A percentile compares a stretch with the other conserved stretches of the same genome.
Conservation (phyloP, 2,888 invertebrate genomes). For the Lacanobia wlatinum region DNA sequence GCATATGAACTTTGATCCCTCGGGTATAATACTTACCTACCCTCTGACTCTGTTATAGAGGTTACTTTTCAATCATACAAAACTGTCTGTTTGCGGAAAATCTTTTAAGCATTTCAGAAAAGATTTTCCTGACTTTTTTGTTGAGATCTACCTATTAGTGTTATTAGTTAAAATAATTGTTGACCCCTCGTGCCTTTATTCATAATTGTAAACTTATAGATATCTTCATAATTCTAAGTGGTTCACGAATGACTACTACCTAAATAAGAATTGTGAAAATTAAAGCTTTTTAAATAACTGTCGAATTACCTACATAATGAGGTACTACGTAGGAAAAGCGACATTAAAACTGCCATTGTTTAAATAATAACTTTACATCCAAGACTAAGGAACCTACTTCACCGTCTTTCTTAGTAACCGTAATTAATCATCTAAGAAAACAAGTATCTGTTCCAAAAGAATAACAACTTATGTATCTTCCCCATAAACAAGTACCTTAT, state of each 20-base stretch:
- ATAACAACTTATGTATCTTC: conserved; percentile 5
- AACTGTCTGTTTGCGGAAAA: conserved; percentile 21
- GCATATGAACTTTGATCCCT: conserved; percentile 47
- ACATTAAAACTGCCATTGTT: not conserved
- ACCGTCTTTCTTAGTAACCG: not conserved
- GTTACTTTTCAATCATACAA: conserved; percentile 55
- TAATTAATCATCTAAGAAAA: not conserved
- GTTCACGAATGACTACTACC: not conserved
- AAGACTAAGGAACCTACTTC: too few relatives aligned
- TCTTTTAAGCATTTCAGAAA: conserved; percentile 3
- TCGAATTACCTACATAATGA: not conserved
- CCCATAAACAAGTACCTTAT: conserved; percentile 30
- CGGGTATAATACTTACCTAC: conserved; percentile 44
- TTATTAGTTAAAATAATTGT: too few relatives aligned
- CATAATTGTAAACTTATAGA: not conserved
- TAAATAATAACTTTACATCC: not conserved
- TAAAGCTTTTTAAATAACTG: not conserved
- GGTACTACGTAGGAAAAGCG: not conserved
- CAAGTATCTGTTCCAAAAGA: too few relatives aligned
- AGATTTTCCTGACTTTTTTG: not conserved
- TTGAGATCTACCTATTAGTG: not conserved
- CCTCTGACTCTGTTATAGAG: conserved; percentile 39
- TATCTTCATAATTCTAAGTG: not conserved
- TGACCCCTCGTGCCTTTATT: not conserved
- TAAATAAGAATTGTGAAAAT: too few relatives aligned